Base-by-base conservation (phyloP, 2,113 vertebrate genomes). In the Phycodurus eques region DNA sequence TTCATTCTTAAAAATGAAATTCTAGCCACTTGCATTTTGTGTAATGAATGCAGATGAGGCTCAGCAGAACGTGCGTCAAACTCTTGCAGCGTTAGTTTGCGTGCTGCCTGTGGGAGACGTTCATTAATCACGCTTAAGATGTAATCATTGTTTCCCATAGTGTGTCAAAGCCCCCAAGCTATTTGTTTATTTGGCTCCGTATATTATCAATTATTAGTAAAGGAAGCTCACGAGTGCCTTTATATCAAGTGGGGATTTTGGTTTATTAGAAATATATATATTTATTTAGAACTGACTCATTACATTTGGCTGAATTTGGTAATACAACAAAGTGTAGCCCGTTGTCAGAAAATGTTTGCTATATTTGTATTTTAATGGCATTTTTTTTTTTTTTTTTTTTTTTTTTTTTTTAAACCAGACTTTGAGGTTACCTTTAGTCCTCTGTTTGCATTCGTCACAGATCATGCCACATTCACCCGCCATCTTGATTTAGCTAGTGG, bases 381-480 rank as follows among this genome's bases (percentile, higher is more conserved):
- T 5, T 39, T 39, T 39, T 2, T 3, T 39, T 39, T 2, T 39
- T 39, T 39, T 39, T 6, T 39, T 39, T 39, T 39, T 39, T 39
- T 39, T 39, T 39, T 39, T 39, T 5, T 5, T 5, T 39, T 39
- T n/a, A n/a, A n/a, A 27, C 27, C 35, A 39, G 2, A 39, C 35
- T 39, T 39, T 61, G 15, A 65, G 59, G 56, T 51, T 59, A 6
- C 61, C 70, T 51, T 74, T 54, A 46, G 27, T 54, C 47, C 43
- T 64, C 22, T 69, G 13, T 75, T 75, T 68, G 62, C 72, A 67
- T 17, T 64, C 65, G 61, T 67, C 79, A 68, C 44, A 85, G 68
- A 44, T 84, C 68, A 82, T 47, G 66, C 74, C 73, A 62, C 63
- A 67, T 61, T 80, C 63, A 81, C 74, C 83, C 83, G 84, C 75